phyloP scores from a whole-genome alignment of 2,888 invertebrate genomes.

The Trissoscelio sp. region DNA sequence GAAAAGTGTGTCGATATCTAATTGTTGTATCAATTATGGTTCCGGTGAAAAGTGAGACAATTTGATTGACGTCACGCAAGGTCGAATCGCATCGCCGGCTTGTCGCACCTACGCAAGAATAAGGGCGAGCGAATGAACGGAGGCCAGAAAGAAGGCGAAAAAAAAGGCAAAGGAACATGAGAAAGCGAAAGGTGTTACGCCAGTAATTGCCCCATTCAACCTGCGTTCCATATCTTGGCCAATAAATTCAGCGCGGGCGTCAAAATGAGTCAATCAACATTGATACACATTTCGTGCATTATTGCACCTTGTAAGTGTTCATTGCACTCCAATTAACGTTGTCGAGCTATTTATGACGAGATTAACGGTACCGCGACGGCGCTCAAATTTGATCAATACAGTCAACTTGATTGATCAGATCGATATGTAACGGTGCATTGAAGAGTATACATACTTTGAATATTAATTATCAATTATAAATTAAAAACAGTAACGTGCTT shows the following conservation, averaged over 20 bases:
- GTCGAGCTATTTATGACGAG: conserved; percentile 16
- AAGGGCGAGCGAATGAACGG: conserved; percentile 32
- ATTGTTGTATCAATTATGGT: conserved; percentile 36
- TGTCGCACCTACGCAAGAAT: conserved; percentile 52
- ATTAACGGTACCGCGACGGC: conserved; percentile 22
- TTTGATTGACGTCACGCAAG: conserved; percentile 58
- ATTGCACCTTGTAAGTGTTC: conserved; percentile 24
- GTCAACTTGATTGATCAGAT: not conserved
- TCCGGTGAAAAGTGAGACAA: conserved; percentile 54
- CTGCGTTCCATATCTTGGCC: conserved; percentile 34
- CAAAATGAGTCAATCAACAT: conserved; percentile 48
- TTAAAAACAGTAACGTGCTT: too few relatives aligned
- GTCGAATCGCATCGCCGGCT: conserved; percentile 34
- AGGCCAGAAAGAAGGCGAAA: conserved; percentile 14
- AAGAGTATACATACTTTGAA: not conserved
- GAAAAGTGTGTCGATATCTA: conserved; percentile 52
- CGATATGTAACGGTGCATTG: conserved; percentile 1
- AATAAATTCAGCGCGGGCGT: conserved; percentile 48
- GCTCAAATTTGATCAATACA: conserved; percentile 13
- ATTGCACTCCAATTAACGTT: conserved; percentile 35
- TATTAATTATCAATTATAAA: not conserved
- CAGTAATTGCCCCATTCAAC: conserved; percentile 41
- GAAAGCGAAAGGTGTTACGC: conserved; percentile 61
- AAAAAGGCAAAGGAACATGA: conserved; percentile 31
- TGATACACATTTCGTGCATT: conserved; percentile 35